phyloP scores from a whole-genome alignment of 2,113 vertebrate genomes.

The Otolemur garnettii region DNA sequence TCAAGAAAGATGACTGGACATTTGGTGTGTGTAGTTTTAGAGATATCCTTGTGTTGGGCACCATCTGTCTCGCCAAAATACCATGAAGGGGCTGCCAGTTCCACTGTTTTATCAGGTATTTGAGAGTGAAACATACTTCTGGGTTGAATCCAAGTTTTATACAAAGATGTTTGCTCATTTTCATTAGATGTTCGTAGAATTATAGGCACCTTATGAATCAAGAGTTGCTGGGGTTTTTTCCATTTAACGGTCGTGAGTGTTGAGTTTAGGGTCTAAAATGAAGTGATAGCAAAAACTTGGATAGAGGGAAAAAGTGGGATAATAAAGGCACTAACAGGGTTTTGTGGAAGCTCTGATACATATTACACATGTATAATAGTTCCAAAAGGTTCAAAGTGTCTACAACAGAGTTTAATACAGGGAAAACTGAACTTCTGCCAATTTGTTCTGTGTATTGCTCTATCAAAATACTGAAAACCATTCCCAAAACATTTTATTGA shows the following conservation, averaged over 20 bases:
- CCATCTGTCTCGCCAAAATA: background rate
- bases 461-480: conserved; percentile 59
- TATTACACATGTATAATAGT: conserved; percentile 13
- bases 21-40: background rate
- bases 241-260: conserved; percentile 64
- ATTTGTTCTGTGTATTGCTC: conserved; percentile 58
- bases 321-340: background rate
- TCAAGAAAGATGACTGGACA: background rate
- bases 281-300: conserved; percentile 70
- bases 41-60: background rate
- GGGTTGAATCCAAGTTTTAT: conserved; percentile 60
- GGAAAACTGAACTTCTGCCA: conserved; percentile 71
- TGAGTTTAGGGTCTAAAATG: conserved; percentile 69
- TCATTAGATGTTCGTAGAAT: conserved; percentile 70
- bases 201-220: conserved; percentile 62
- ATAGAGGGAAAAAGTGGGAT: background rate
- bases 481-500: conserved; percentile 70
- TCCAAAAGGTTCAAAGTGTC: conserved; percentile 55
- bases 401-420: conserved; percentile 61
- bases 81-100: background rate
- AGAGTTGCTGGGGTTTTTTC: conserved; percentile 52
- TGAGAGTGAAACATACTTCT: conserved; percentile 50
- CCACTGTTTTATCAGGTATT: conserved; percentile 73
- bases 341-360: conserved; percentile 53
- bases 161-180: conserved; percentile 67